A percentile compares a stretch with the other conserved stretches of the same genome.
Conservation (phyloP, 2,888 invertebrate genomes). For the Meloe dianella region DNA sequence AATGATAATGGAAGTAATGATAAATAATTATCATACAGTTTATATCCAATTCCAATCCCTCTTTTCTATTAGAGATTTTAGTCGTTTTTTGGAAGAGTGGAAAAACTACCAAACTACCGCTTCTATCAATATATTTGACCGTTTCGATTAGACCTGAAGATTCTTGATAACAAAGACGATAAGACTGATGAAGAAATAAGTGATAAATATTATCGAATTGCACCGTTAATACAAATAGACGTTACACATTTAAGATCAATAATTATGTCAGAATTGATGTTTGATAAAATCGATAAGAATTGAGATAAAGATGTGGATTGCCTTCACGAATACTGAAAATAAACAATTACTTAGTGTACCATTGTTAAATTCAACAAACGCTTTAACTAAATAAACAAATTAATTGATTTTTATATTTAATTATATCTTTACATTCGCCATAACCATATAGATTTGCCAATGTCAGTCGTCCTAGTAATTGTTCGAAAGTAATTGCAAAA, state of each 20-base stretch:
- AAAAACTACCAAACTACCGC: too few relatives aligned
- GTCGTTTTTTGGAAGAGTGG: too few relatives aligned
- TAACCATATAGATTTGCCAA: background rate
- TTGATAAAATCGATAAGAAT: too few relatives aligned
- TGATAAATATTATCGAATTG: background rate
- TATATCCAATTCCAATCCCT: too few relatives aligned
- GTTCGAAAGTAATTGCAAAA: background rate
- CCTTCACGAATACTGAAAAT: background rate
- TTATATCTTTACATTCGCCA: background rate
- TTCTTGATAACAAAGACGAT: background rate
- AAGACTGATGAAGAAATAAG: background rate
- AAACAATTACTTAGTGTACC: background rate
- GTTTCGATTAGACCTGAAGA: background rate
- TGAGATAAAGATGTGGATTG: background rate
- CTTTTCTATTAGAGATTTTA: too few relatives aligned
- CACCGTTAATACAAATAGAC: too few relatives aligned
- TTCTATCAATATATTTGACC: too few relatives aligned
- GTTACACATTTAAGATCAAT: too few relatives aligned
- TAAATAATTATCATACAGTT: too few relatives aligned
- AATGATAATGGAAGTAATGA: background rate
- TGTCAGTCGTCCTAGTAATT: background rate
- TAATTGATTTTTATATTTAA: background rate
- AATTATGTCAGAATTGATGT: too few relatives aligned
- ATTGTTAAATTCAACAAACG: background rate
- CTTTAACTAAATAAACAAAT: background rate